Evolutionary conservation across 2,797 vertebrate genomes (phyloP), one percentile per base, ranked within the genome.

Genomic region (Limosa lapponica): DNA sequence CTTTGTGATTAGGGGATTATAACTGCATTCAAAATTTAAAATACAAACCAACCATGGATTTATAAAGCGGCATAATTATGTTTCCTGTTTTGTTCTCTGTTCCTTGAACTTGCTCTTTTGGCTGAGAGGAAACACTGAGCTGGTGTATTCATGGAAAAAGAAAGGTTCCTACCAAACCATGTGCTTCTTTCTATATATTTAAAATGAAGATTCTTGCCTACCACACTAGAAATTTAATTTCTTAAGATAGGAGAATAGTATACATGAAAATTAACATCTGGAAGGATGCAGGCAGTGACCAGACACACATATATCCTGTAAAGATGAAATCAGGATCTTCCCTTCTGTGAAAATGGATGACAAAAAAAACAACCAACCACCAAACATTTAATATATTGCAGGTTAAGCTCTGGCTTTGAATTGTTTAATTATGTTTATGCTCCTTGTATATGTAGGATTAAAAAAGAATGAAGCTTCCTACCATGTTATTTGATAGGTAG

Each of bases 361-460:
- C 16, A 20, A 16, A 25, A 37, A 24, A 66, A 75, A 9, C 0
- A 0, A 48, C 46, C 46, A 48, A 48, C 5, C 16, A 61, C 18
- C 39, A 28, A 65, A 36, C 1, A 34, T 37, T 82, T 71, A 48
- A 28, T 72, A 30, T 32, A 66, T 32, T 91, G 9, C 24, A 70
- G 16, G 18, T 80, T 66, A 67, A 89, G n/a, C 6, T 90, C 55
- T 49, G 19, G 7, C 43, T 77, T 59, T 62, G 8, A 83, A 67
- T 74, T 55, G 14, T 25, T 78, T 78, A 28, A 59, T 87, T 64
- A 52, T 55, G 15, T 55, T 74, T 86, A 43, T 44, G 15, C 4
- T 90, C 30, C n/a, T 55, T 93, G 87, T 44, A 74, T 34, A 44
- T 19, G 27, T 48, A 84, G 3, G 6, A n/a, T 82, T 74, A 86